These are phyloP conservation scores for Melanotaenia maccullochi DNA, from an alignment of 2,797 vertebrate species.

Conservation along the genomic window DNA sequence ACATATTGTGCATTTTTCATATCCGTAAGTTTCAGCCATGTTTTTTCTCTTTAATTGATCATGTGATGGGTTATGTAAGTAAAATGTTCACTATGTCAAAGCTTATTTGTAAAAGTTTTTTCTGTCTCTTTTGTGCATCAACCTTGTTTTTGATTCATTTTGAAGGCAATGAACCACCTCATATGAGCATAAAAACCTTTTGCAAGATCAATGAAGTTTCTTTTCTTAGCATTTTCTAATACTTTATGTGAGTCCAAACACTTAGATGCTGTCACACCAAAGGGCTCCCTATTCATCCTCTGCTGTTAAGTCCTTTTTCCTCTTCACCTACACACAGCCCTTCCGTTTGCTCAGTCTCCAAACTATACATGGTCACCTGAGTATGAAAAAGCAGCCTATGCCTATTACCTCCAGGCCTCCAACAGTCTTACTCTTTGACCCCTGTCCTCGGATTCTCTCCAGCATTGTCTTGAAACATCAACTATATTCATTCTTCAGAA, in stretches of 20 bases:
- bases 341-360: not conserved
- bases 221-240: not conserved
- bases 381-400: constrained; percentile 24
- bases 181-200: not conserved
- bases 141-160: not conserved
- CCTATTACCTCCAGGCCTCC: constrained; percentile 40
- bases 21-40: not conserved
- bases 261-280: not conserved
- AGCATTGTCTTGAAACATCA: constrained; percentile 29
- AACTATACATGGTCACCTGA: constrained; percentile 33
- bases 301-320: constrained; percentile 1
- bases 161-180: no score
- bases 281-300: not conserved
- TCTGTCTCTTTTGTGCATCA: not conserved
- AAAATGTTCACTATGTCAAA: not conserved
- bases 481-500: constrained; percentile 38
- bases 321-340: constrained; percentile 6
- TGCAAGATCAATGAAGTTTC: not conserved
- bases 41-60: not conserved
- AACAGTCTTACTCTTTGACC: constrained; percentile 45
- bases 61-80: not conserved
- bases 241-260: not conserved
- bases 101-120: not conserved
- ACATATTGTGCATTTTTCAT: not conserved
- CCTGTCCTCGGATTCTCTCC: constrained; percentile 32